Base-by-base conservation (phyloP, 1,140 invertebrate species). In the Trichonephila clavata region DNA sequence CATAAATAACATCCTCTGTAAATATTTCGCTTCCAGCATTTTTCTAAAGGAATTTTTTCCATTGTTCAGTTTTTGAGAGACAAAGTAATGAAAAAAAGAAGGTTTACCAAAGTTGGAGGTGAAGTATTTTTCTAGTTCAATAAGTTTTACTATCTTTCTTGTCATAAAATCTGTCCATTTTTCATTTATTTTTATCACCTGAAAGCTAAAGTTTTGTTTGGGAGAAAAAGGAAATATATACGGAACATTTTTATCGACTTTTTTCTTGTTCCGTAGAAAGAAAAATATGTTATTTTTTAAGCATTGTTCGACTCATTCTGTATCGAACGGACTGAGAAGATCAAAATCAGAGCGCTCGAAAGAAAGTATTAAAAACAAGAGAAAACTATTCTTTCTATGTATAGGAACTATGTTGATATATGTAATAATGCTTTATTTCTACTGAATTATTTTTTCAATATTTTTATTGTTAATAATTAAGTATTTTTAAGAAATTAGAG, bases 151-250 rank as follows among this genome's bases (percentile, higher is more conserved):
- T 86, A 63, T 63, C 60, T 86, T 61, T 86, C 59, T 24, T 86
- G 59, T 63, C 84, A 63, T 86, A 86, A 86, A 86, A 86, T 60
- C 84, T 61, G 57, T 86, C 84, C 20, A 39, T 86, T 86, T 86
- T 86, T 86, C 84, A 86, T 86, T 86, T 61, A 60, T 83, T 86
- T 86, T 86, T 86, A 86, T 86, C 57, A 86, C 84, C 24, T 61
- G 60, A 43, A 86, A 32, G 57, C 84, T 39, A 63, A 86, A 83
- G 81, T 83, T 83, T 83, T 83, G 10, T 83, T 83, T 27, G 21
- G 21, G n/a, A 57, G 57, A 83, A 77, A 77, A 18, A 77, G n/a
- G 71, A 50, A 68, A 68, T 68, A 68, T 24, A 68, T 24, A 77
- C 5, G n/a, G n/a, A 24, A 68, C 24, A 77, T 32, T 77, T 77